Evolutionary conservation across 2,888 invertebrate species (phyloP).

Genomic region (Torymus tubicola): DNA sequence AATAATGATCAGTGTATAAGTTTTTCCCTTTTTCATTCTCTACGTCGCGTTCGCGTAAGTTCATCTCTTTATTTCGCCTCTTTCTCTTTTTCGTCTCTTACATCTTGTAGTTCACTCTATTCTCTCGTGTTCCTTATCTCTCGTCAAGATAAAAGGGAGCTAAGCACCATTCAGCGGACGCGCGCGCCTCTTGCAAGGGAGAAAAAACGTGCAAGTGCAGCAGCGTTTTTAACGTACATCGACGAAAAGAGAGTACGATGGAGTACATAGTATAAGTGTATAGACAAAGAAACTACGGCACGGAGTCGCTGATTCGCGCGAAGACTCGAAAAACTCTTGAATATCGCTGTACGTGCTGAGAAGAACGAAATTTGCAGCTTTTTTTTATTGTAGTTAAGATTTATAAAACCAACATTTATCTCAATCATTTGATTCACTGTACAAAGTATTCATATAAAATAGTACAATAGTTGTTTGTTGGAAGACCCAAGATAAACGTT

Average conservation of each 20-base stretch:
- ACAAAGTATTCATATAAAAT: not conserved
- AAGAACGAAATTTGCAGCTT: not conserved
- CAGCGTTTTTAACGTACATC: conserved; percentile 2
- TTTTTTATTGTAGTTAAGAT: too few relatives aligned
- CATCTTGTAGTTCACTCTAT: not conserved
- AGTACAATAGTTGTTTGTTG: conserved; percentile 9
- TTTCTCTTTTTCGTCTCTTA: conserved; percentile 24
- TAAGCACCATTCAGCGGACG: conserved; percentile 47
- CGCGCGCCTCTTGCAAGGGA: conserved; percentile 1
- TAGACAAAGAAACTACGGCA: conserved; percentile 34
- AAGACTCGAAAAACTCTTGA: conserved; percentile 1
- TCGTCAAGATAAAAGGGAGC: conserved; percentile 40
- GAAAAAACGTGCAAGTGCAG: conserved; percentile 24
- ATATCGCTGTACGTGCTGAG: not conserved
- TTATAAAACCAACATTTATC: too few relatives aligned
- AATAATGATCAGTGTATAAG: conserved; percentile 21
- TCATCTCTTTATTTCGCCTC: conserved; percentile 8
- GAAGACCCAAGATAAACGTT: conserved; percentile 1
- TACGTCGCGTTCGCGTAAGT: conserved; percentile 17
- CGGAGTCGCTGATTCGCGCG: conserved; percentile 6
- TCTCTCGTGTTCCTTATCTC: conserved; percentile 17
- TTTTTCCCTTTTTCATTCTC: conserved; percentile 48
- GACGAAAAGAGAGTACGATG: not conserved
- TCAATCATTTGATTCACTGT: not conserved
- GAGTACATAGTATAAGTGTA: not conserved